Evolutionary conservation across 2,797 vertebrate species (phyloP), one percentile per base, ranked within the genome.

Genomic region (Phataginus tricuspis): DNA sequence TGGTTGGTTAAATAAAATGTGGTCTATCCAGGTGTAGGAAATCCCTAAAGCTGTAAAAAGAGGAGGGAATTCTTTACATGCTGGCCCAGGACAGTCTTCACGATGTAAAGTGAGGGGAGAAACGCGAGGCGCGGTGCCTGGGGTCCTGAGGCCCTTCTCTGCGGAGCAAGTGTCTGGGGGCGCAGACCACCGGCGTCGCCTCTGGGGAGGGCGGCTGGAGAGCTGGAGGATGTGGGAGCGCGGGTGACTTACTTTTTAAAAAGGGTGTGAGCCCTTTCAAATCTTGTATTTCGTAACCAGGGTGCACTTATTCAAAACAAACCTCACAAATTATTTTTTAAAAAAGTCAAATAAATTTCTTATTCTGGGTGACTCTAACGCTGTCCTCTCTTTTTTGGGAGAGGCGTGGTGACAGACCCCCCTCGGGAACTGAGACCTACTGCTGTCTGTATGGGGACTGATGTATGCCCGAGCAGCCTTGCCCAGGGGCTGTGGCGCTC

Each of bases 101-200:
- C 0, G 1, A 21, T 16, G 0, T 16, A 7, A 0, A 0, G 29
- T 34, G 21, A 27, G 31, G n/a, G 23, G 86, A 78, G 49, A 45
- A 85, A 25, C 45, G 77, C 39, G 34, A 55, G 49, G 63, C 18
- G 6, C 7, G 16, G 39, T 1, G 23, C 69, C 75, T 42, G 3
- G 69, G 23, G n/a, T 13, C 23, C 25, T 4, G 5, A 4, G 0
- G 13, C 0, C 55, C 15, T 4, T n/a, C 59, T 23, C 2, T 8
- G 34, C 2, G 31, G 85, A 45, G 29, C 42, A 9, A 14, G 12
- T 4, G 23, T 2, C 69, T 27, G 37, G 31, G 18, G 2, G 39
- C 31, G 25, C 0, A 25, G 15, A 15, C 10, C 29, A 7, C 16
- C 45, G 5, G 21, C 5, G 14, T 6, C 0, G 6, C 29, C 55